These are phyloP conservation scores for Lagria hirta DNA, from an alignment of 2,888 invertebrate genomes.

Conservation along the genomic window DNA sequence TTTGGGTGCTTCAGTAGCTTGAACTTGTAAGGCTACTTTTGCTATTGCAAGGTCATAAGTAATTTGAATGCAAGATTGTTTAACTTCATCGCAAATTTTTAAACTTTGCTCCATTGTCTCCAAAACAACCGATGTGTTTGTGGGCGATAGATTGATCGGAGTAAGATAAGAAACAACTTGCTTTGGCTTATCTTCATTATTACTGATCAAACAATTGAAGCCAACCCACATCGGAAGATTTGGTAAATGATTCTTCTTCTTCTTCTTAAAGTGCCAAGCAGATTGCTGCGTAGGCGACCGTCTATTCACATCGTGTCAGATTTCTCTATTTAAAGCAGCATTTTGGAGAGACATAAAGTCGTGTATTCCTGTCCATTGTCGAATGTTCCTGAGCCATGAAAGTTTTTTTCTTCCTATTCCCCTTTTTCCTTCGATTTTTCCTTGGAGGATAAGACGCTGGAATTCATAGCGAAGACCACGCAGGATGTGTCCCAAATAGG, in stretches of 20 bases:
- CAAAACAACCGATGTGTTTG: slow-evolving; percentile 33
- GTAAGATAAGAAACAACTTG: slow-evolving; percentile 39
- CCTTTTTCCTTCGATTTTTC: slow-evolving; percentile 5
- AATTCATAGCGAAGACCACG: slow-evolving; percentile 4
- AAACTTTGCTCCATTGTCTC: slow-evolving; percentile 35
- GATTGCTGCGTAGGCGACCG: too few relatives aligned
- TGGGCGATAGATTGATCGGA: slow-evolving; percentile 41
- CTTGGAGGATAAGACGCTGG: slow-evolving; percentile 1
- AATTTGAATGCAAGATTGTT: slow-evolving; percentile 30
- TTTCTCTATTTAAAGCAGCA: too few relatives aligned
- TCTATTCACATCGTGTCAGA: too few relatives aligned
- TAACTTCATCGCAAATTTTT: slow-evolving; percentile 33
- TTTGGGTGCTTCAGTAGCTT: slow-evolving; percentile 29
- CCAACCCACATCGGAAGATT: slow-evolving; percentile 24
- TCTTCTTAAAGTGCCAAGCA: too few relatives aligned
- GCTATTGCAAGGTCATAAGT: slow-evolving; percentile 35
- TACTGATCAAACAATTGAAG: slow-evolving; percentile 26
- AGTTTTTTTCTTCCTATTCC: slow-evolving; percentile 1
- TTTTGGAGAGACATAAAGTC: too few relatives aligned
- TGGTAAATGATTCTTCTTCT: too few relatives aligned
- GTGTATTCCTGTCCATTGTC: too few relatives aligned
- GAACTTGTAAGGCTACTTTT: slow-evolving; percentile 31
- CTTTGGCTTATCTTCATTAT: slow-evolving; percentile 23
- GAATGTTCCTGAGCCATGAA: too few relatives aligned
- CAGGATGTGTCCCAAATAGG: too few relatives aligned